These are phyloP conservation scores for Halcyon badia DNA, from an alignment of 2,797 vertebrate genomes.

Conservation along the genomic window DNA sequence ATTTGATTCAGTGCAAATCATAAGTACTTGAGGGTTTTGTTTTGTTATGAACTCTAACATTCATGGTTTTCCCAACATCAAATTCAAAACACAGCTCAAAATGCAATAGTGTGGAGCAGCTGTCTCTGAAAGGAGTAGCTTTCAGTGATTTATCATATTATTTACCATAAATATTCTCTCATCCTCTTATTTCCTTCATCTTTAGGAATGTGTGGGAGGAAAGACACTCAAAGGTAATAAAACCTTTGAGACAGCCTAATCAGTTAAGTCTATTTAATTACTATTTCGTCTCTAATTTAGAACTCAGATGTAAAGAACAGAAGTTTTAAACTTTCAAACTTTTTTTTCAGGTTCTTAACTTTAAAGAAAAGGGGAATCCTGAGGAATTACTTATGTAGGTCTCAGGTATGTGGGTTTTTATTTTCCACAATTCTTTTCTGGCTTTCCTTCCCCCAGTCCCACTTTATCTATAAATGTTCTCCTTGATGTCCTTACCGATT, in stretches of 20 bases:
- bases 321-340: conserved; percentile 66
- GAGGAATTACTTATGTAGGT: conserved; percentile 76
- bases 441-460: conserved; percentile 66
- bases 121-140: not conserved
- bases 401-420: conserved; percentile 73
- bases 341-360: conserved; percentile 77
- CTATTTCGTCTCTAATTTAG: conserved; percentile 42
- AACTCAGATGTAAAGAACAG: not conserved
- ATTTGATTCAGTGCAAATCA: not conserved
- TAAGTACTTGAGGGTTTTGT: not conserved
- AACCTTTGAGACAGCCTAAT: conserved; percentile 54
- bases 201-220: conserved; percentile 54
- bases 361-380: conserved; percentile 71
- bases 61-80: not conserved
- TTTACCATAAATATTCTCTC: not conserved
- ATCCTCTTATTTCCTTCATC: conserved; percentile 42
- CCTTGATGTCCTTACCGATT: conserved; percentile 64
- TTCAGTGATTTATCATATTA: not conserved
- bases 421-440: conserved; percentile 75
- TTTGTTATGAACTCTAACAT: not conserved
- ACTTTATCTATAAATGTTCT: conserved; percentile 77
- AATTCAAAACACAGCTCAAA: not conserved
- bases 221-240: conserved; percentile 50
- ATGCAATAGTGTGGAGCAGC: not conserved
- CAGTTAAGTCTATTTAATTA: conserved; percentile 64